Percentiles rank a stretch among this genome's conserved stretches.
Conservation (phyloP, 2,797 vertebrate genomes). For the Ceyx erithaca region DNA sequence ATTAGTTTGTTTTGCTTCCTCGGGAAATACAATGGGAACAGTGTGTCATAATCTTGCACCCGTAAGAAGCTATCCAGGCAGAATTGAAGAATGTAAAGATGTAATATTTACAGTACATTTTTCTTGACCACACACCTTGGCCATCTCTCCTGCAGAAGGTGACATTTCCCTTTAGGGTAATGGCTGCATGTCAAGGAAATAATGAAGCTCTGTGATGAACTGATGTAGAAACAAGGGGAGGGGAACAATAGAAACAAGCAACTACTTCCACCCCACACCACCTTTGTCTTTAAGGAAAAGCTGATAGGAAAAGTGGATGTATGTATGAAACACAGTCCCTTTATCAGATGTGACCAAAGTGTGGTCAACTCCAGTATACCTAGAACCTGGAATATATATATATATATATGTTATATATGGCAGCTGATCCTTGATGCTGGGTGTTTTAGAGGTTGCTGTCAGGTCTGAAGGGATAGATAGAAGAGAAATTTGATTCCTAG, state of each 20-base stretch:
- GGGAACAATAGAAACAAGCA: background rate
- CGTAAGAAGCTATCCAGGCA: background rate
- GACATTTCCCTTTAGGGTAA: background rate
- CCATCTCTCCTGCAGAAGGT: background rate
- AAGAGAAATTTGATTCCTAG: background rate
- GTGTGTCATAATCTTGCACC: background rate
- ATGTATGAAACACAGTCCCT: background rate
- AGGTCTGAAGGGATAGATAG: background rate
- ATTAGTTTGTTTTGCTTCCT: conserved; percentile 60
- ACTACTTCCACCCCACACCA: background rate
- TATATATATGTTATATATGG: background rate
- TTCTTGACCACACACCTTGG: background rate
- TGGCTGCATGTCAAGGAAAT: background rate
- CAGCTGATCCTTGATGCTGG: background rate
- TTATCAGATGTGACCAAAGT: background rate
- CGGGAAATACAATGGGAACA: conserved; percentile 46
- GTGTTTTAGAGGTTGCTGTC: background rate
- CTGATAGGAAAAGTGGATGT: background rate
- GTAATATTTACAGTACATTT: background rate
- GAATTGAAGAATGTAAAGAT: background rate
- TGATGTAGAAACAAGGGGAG: background rate
- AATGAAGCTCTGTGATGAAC: background rate
- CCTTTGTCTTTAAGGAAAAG: background rate
- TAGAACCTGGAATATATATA: background rate
- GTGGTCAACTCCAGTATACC: background rate